Evolutionary conservation across 2,113 vertebrate genomes (phyloP).

Genomic region (Clupea harengus): DNA sequence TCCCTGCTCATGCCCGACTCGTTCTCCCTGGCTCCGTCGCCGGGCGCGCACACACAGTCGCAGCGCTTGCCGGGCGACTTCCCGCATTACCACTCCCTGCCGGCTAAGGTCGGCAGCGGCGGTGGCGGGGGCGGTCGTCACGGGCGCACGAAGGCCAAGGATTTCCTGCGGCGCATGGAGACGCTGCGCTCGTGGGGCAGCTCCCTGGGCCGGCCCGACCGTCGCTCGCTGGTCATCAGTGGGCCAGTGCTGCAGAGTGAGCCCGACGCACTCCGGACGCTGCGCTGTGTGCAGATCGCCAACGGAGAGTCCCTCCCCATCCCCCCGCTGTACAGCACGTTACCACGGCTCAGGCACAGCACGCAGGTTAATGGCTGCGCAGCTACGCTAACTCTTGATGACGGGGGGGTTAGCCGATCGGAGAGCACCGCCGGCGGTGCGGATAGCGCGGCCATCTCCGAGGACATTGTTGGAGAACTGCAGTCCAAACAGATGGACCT

Average conservation of each 20-base stretch:
- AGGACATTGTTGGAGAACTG: constrained; percentile 67
- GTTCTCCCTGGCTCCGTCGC: constrained; percentile 54
- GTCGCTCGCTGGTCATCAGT: constrained; percentile 77
- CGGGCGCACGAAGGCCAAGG: constrained; percentile 81
- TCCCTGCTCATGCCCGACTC: constrained; percentile 73
- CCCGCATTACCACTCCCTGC: constrained; percentile 68
- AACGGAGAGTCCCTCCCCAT: constrained; percentile 59
- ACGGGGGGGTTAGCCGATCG: constrained; percentile 69
- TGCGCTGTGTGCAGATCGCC: constrained; percentile 80
- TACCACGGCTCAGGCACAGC: not conserved
- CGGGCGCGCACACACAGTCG: constrained; percentile 3
- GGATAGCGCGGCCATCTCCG: constrained; percentile 51
- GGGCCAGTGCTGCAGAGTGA: constrained; percentile 83
- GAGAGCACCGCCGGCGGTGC: constrained; percentile 58
- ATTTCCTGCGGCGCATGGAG: constrained; percentile 91
- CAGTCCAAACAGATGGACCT: constrained; percentile 48
- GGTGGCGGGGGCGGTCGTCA: constrained; percentile 70
- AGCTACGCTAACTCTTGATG: constrained; percentile 54
- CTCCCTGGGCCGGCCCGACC: constrained; percentile 66
- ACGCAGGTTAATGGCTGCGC: not conserved
- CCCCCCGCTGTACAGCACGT: constrained; percentile 30
- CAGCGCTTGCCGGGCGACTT: constrained; percentile 68
- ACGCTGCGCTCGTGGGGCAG: constrained; percentile 81
- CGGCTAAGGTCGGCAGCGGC: constrained; percentile 62
- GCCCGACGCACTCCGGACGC: constrained; percentile 76